A percentile compares a stretch with the other conserved stretches of the same genome.
Evolutionary conservation across 2,888 invertebrate species (phyloP).

Genomic region (Amiota minor): DNA sequence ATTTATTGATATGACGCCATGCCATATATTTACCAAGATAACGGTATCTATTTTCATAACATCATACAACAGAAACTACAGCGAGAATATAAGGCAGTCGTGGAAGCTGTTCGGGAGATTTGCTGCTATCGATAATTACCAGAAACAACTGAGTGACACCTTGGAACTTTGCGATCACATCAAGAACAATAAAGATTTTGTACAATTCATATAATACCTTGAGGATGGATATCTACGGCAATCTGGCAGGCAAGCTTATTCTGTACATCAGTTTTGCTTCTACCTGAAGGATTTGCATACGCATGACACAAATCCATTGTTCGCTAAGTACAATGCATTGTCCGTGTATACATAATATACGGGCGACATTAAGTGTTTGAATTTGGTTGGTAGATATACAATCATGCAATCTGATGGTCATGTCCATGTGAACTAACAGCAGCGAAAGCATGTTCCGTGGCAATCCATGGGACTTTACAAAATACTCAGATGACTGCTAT

Average conservation of each 20-base stretch:
- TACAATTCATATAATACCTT: constrained; percentile 81
- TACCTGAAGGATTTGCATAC: constrained; percentile 71
- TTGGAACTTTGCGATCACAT: constrained; percentile 86
- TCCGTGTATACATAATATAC: constrained; percentile 88
- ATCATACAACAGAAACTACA: constrained; percentile 76
- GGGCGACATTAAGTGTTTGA: constrained; percentile 80
- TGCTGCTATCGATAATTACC: constrained; percentile 78
- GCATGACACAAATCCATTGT: constrained; percentile 49
- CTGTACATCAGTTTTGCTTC: constrained; percentile 80
- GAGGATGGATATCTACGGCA: constrained; percentile 81
- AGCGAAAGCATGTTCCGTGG: constrained; percentile 88
- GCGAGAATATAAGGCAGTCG: constrained; percentile 81
- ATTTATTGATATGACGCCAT: constrained; percentile 85
- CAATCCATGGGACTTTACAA: constrained; percentile 81
- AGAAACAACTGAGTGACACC: constrained; percentile 79
- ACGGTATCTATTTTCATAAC: constrained; percentile 83
- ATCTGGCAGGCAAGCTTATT: constrained; percentile 90
- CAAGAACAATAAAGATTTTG: constrained; percentile 76
- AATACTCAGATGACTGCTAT: constrained; percentile 80
- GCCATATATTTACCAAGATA: constrained; percentile 84
- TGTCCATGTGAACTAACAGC: constrained; percentile 91
- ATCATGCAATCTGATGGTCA: constrained; percentile 96
- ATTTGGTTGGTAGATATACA: constrained; percentile 86
- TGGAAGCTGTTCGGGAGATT: constrained; percentile 84
- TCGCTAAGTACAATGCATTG: constrained; percentile 80